Evolutionary conservation across 2,797 vertebrate genomes (phyloP), one percentile per base, ranked within the genome.

Genomic region (Rhinogobio ventralis): DNA sequence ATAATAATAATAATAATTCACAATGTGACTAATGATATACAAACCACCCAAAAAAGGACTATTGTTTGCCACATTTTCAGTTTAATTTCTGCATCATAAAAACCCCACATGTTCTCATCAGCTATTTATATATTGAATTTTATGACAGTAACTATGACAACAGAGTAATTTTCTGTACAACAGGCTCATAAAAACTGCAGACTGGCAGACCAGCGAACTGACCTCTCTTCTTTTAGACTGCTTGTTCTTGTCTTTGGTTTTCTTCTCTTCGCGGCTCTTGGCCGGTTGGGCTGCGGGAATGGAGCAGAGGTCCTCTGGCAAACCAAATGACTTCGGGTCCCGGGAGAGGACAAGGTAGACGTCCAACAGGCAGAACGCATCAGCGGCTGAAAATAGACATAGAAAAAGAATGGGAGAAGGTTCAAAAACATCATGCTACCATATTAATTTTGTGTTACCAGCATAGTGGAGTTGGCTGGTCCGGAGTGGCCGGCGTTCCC

Each of bases 341-440:
- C 87, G 82, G 45, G 91, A 90, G 82, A 99, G 93, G 1, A 87
- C 89, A 6, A 91, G 88, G 6, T 96, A 94, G 69, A 98, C 91
- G 28, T 98, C 96, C 90, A 98, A 89, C 90, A 99, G 94, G 90
- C 96, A 97, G 91, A 94, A 97, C 0, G 96, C 96, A 75, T 98
- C 96, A 2, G 93, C 90, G 49, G 96, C 97, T 97, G 88, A 51
- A 89, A 57, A 73, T 46, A 62, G 23, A 57, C 84, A 23, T 10
- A 87, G 23, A 46, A 39, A 66, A 10, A 71, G 7, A 11, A 25
- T 51, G 64, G 36, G 67, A 67, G 23, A 3, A 19, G n/a, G 71
- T 36, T 68, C 20, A n/a, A 67, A 33, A 15, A 23, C 7, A 0
- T 13, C 14, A 53, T 69, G 14, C 9, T n/a, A 25, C 13, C 11